Conservation (phyloP, 2,113 vertebrate genomes). For the Caranx melampygus region DNA sequence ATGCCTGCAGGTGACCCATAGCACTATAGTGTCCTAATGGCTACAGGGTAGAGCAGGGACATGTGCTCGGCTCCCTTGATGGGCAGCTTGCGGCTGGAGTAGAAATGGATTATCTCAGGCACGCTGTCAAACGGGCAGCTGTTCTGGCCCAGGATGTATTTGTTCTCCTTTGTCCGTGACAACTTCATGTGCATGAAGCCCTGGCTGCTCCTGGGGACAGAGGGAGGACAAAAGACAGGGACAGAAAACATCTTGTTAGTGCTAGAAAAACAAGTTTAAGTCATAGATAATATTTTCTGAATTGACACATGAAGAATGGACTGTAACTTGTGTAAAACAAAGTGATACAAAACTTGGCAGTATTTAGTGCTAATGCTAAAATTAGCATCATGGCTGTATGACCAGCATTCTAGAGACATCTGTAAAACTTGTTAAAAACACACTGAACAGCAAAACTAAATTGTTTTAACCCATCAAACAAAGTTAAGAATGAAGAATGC, state of each 20-base stretch:
- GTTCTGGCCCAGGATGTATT: slow-evolving; percentile 97
- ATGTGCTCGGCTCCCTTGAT: slow-evolving; percentile 99
- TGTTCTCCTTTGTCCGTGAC: slow-evolving; percentile 94
- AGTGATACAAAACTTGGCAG: background rate
- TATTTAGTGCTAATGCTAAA: too few species aligned
- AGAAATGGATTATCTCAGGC: slow-evolving; percentile 97
- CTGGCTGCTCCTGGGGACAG: slow-evolving; percentile 93
- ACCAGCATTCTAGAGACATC: too few species aligned
- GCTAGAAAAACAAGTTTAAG: background rate
- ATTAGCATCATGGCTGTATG: too few species aligned
- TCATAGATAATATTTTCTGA: background rate
- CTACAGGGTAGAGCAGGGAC: slow-evolving; percentile 97
- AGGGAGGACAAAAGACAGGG: slow-evolving; percentile 12
- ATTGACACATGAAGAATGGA: background rate
- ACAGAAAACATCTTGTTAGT: slow-evolving; percentile 8
- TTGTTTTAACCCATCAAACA: too few species aligned
- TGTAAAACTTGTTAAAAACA: too few species aligned
- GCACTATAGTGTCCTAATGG: slow-evolving; percentile 94
- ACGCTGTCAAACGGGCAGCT: slow-evolving; percentile 96
- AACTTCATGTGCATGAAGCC: slow-evolving; percentile 99
- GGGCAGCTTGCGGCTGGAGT: slow-evolving; percentile 97
- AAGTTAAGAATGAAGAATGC: too few species aligned
- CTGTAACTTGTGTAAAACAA: too few species aligned
- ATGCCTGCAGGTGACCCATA: slow-evolving; percentile 40
- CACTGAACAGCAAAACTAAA: too few species aligned